phyloP scores from a whole-genome alignment of 2,888 invertebrate genomes.

The Antheraea assamensis region DNA sequence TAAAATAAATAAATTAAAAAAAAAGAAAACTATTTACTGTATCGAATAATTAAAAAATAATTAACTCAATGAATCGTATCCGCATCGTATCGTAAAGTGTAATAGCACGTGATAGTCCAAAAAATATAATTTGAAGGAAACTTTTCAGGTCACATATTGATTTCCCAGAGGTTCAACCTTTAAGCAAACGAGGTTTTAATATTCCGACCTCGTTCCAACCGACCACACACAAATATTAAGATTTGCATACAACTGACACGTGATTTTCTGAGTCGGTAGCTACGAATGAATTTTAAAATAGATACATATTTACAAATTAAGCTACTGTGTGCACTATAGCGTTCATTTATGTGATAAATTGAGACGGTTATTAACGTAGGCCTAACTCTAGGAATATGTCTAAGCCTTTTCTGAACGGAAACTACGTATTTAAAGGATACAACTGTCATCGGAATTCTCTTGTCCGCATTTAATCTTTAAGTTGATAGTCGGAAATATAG shows the following conservation, averaged over 20 bases:
- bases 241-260: conserved; percentile 18
- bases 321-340: neutral
- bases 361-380: neutral
- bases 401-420: neutral
- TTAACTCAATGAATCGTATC: too few relatives aligned
- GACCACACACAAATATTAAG: conserved; percentile 17
- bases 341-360: neutral
- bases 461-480: too few relatives aligned
- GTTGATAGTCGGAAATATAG: too few relatives aligned
- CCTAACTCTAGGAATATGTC: neutral
- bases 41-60: neutral
- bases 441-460: neutral
- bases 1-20: too few relatives aligned
- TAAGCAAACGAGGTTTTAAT: conserved; percentile 31
- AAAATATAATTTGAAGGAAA: conserved; percentile 18
- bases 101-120: neutral
- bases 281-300: neutral
- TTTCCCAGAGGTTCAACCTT: conserved; percentile 31
- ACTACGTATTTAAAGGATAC: neutral
- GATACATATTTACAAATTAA: neutral
- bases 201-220: conserved; percentile 19
- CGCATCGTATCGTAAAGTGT: neutral
- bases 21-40: neutral
- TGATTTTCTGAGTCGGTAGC: neutral
- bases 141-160: conserved; percentile 26